Base-by-base conservation (phyloP, 2,888 invertebrate species). In the Xylota sylvarum region DNA sequence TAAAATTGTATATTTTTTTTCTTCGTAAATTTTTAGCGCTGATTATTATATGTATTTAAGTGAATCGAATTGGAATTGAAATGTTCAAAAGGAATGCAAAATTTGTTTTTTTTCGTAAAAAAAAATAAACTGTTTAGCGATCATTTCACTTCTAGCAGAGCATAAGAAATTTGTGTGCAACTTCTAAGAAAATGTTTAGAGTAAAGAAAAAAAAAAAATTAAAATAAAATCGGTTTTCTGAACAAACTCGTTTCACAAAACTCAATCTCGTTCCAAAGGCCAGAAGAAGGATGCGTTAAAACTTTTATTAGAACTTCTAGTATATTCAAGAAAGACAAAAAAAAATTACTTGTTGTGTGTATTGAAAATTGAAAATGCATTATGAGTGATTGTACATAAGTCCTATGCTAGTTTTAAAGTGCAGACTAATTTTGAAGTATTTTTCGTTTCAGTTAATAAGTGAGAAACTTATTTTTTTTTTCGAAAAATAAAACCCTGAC, bases 91-190 rank as follows among this genome's bases (percentile, higher is more conserved):
- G 58, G 19, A 84, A 85, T 80, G 85, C 76, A 70, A 56, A 64
- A 52, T 79, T 83, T 78, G 30, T 30, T 65, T 73, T 56, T 37
- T 43, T 70, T 32, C 23, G 35, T 37, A 32, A 17, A 50, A 35
- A 37, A 55, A 78, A 30, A 50, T n/a, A 56, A 43, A 52, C 50
- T 40, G 37, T 86, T 86, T 86, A 86, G 86, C 86, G 86, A 86
- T 86, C 82, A 86, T 86, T 82, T 85, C 72, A 82, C 62, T 86
- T 86, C 86, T 77, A 86, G 82, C 86, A 86, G 86, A 86, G 86
- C 86, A 64, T 85, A 72, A 82, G 67, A 77, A 86, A 86, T 78
- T 35, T 73, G 70, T 78, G 82, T 86, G 86, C 86, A 86, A 78
- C 62, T 86, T 82, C 82, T 86, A 86, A 81, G 43, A 67, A 77